Evolutionary conservation across 2,888 invertebrate species (phyloP), one percentile per base, ranked within the genome.

Genomic region (Andrena haemorrhoa): DNA sequence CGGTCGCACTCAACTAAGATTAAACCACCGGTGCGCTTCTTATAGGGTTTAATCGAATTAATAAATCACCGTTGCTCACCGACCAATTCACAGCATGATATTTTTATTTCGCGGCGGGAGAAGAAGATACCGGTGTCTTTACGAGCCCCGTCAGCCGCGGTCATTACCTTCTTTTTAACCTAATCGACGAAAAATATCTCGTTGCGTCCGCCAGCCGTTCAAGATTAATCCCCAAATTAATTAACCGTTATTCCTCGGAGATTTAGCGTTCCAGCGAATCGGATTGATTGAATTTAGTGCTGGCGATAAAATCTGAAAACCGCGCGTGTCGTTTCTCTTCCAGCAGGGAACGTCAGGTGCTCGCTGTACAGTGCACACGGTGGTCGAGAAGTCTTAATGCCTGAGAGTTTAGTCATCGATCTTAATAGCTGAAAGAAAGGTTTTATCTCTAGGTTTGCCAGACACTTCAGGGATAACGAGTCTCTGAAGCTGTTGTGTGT

Each of bases 1-100:
- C 79, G 85, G 86, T 89, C 84, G 88, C 89, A 86, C 89, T 90
- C 90, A 86, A 87, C 89, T 89, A 86, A 92, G 90, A 92, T 92
- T 91, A 91, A 90, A 90, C 88, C 88, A 80, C 71, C 77, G 88
- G 85, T 88, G 85, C 88, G 88, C 87, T 87, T 89, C 90, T 91
- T 91, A 91, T 90, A 87, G 89, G 88, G 87, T 89, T 91, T 91
- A 92, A 92, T 92, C 91, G 92, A 92, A 92, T 92, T 90, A 91
- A 91, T 92, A 92, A 92, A 92, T 92, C 92, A 92, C 84, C 82
- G 73, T 58, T 72, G 79, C 82, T 84, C 89, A 75, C 68, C 85
- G 87, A 85, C 87, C 89, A 90, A 90, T 91, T 92, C 89, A 75
- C 89, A 86, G 88, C 87, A 88, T 90, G 91, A 91, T 91, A 90